Evolutionary conservation across 1,140 invertebrate genomes (phyloP).

Genomic region (Holotrichia oblita): DNA sequence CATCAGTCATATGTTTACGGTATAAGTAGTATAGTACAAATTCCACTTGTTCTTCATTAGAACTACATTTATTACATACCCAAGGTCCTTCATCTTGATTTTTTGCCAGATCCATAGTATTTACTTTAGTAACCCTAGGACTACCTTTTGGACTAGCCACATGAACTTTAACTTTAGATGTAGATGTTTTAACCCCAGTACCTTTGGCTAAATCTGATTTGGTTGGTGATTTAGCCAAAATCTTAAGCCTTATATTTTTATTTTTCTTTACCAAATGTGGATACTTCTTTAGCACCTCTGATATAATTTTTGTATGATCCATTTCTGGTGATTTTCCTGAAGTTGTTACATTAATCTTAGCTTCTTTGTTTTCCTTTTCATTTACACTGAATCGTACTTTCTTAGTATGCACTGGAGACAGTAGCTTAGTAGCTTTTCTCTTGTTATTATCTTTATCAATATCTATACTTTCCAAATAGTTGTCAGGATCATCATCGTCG

Average conservation of each 20-base stretch:
- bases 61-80: constrained; percentile 63
- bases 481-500: constrained; percentile 55
- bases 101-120: constrained; percentile 50
- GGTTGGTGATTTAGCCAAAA: constrained; percentile 68
- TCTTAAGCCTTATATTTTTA: constrained; percentile 88
- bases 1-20: constrained; percentile 81
- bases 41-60: constrained; percentile 70
- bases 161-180: constrained; percentile 38
- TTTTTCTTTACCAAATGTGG: constrained; percentile 86
- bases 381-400: constrained; percentile 63
- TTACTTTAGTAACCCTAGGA: constrained; percentile 37
- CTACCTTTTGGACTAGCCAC: constrained; percentile 39
- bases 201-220: not conserved
- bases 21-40: constrained; percentile 82
- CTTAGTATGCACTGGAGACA: constrained; percentile 61
- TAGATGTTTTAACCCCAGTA: constrained; percentile 25
- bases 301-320: constrained; percentile 86
- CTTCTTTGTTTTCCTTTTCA: constrained; percentile 64
- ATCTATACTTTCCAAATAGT: constrained; percentile 61
- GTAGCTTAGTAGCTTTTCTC: constrained; percentile 62
- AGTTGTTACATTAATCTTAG: constrained; percentile 56
- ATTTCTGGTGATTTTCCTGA: constrained; percentile 61
- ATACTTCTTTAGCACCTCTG: constrained; percentile 87
- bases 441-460: constrained; percentile 54
- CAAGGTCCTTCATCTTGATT: constrained; percentile 62